These are phyloP conservation scores for Stictocephala bisonia DNA, from an alignment of 2,888 invertebrate genomes.

Conservation along the genomic window DNA sequence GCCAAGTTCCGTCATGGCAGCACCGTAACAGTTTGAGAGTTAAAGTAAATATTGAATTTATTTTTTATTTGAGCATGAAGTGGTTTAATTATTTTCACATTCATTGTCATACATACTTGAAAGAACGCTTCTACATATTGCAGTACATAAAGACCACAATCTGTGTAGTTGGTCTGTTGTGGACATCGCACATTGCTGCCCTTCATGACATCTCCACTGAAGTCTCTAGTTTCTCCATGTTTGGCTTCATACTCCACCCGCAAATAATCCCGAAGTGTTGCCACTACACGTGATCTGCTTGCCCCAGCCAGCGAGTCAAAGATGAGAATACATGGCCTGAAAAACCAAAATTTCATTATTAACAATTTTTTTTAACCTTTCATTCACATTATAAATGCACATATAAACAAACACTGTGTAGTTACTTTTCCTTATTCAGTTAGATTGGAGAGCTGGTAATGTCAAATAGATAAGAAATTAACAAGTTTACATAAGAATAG, in stretches of 20 bases:
- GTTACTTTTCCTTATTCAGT: too few species aligned
- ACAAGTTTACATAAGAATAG: too few species aligned
- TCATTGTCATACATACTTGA: conserved; percentile 76
- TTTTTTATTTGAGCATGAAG: too few species aligned
- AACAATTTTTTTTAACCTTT: too few species aligned
- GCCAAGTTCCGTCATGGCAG: too few species aligned
- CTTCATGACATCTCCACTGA: conserved; percentile 85
- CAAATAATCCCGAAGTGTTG: conserved; percentile 91
- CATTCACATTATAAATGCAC: too few species aligned
- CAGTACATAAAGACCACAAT: conserved; percentile 95
- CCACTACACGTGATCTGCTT: conserved; percentile 84
- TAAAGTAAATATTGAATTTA: too few species aligned
- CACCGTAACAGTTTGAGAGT: too few species aligned
- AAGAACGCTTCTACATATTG: conserved; percentile 98
- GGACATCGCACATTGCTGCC: conserved; percentile 92
- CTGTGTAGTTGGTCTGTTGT: conserved; percentile 97
- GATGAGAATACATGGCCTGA: conserved; percentile 91
- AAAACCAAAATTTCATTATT: conserved; percentile 65
- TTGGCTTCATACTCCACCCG: conserved; percentile 87
- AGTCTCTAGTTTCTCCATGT: conserved; percentile 74
- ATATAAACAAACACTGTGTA: too few species aligned
- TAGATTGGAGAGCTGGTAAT: too few species aligned
- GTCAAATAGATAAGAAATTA: too few species aligned
- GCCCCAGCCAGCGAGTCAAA: conserved; percentile 92
- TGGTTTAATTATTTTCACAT: too few species aligned